Percentiles rank a stretch among this genome's conserved stretches.
Evolutionary conservation across 2,797 vertebrate genomes (phyloP).

Genomic region (Pangasius larnaudii): DNA sequence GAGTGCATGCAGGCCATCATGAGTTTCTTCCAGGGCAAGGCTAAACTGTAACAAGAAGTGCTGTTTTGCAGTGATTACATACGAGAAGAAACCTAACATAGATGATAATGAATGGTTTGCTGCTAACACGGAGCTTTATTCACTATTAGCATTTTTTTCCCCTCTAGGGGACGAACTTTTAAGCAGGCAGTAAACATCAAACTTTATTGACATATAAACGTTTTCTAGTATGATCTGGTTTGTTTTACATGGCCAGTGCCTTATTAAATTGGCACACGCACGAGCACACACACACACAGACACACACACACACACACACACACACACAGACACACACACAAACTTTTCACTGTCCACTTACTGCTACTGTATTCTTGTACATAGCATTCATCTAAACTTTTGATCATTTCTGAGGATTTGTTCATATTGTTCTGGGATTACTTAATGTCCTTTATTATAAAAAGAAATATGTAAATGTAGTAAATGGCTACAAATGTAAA

Average conservation of each 20-base stretch:
- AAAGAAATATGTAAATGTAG: background rate
- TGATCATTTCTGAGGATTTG: background rate
- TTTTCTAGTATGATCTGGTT: background rate
- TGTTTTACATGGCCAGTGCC: background rate
- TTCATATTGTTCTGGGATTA: background rate
- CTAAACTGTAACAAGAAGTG: conserved; percentile 79
- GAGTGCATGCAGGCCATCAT: conserved; percentile 83
- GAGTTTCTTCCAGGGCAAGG: conserved; percentile 83
- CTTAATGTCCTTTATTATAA: background rate
- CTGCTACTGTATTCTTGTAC: background rate
- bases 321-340: too few species aligned
- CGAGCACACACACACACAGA: background rate
- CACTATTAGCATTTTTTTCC: background rate
- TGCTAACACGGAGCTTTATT: background rate
- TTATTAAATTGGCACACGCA: background rate
- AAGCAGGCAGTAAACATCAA: background rate
- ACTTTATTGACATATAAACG: background rate
- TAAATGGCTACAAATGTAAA: background rate
- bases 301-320: background rate
- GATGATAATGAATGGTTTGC: background rate
- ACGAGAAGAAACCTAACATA: background rate
- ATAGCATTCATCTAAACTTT: background rate
- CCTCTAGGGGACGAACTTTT: background rate
- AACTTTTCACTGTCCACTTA: background rate
- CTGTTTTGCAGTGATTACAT: background rate